These are phyloP conservation scores for Carterocephalus palaemon DNA, from an alignment of 2,888 invertebrate genomes.

Conservation along the genomic window DNA sequence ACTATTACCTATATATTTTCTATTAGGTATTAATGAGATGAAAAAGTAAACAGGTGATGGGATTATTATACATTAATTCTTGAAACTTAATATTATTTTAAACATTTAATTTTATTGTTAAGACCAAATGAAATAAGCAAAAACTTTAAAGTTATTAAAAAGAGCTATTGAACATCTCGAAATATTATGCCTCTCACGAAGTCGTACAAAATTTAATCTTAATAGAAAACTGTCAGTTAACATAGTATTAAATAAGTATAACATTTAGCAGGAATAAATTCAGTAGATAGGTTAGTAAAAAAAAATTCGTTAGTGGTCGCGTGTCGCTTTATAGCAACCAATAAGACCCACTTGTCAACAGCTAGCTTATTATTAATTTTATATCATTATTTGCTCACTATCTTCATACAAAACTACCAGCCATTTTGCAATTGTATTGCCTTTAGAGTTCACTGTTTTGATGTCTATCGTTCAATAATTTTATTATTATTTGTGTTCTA, in stretches of 20 bases:
- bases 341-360: not conserved
- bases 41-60: not conserved
- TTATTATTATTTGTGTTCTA: not conserved
- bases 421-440: slow-evolving; percentile 19
- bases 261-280: too few species aligned
- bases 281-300: too few species aligned
- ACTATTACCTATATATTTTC: not conserved
- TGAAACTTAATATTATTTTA: not conserved
- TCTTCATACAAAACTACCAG: slow-evolving; percentile 25
- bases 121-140: too few species aligned
- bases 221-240: too few species aligned
- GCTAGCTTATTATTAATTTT: slow-evolving; percentile 35
- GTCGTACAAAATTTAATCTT: too few species aligned
- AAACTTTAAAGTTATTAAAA: too few species aligned
- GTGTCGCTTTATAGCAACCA: not conserved
- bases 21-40: not conserved
- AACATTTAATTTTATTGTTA: too few species aligned
- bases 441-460: too few species aligned
- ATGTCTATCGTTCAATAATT: not conserved
- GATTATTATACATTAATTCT: not conserved
- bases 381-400: slow-evolving; percentile 31
- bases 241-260: too few species aligned
- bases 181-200: too few species aligned
- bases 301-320: too few species aligned
- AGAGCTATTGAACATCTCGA: too few species aligned